A percentile compares a stretch with the other conserved stretches of the same genome.
Evolutionary conservation across 2,797 vertebrate species (phyloP).

Genomic region (Poecilia gillii): DNA sequence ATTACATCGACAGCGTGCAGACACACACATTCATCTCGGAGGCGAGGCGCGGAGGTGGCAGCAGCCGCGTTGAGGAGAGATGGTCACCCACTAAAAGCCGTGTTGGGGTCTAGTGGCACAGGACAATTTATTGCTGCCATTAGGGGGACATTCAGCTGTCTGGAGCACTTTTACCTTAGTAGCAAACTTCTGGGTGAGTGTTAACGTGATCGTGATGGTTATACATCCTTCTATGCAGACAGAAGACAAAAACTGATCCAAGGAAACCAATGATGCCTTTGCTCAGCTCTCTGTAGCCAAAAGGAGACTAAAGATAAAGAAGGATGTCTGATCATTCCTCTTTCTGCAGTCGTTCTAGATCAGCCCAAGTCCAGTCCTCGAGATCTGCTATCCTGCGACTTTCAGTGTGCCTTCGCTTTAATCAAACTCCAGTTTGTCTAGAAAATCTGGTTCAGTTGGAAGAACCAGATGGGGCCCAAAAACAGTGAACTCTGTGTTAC

Average conservation of each 20-base stretch:
- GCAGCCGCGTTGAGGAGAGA: conserved; percentile 24
- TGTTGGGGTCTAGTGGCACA: conserved; percentile 18
- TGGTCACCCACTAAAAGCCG: conserved; percentile 9
- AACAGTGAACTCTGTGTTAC: too few species aligned
- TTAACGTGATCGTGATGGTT: neutral
- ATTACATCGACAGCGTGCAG: conserved; percentile 35
- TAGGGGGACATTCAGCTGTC: conserved; percentile 14
- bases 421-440: too few species aligned
- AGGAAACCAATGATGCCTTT: neutral
- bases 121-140: conserved; percentile 28
- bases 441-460: too few species aligned
- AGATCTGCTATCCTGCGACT: neutral
- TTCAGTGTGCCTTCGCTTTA: neutral
- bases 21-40: conserved; percentile 10
- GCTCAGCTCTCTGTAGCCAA: neutral
- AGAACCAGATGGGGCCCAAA: too few species aligned
- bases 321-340: neutral
- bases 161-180: conserved; percentile 23
- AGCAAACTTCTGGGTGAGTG: conserved; percentile 4
- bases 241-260: neutral
- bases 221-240: neutral
- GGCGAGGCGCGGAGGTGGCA: conserved; percentile 21
- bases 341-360: neutral
- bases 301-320: neutral
- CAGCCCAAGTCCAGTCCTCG: neutral